These are phyloP conservation scores for Podarcis raffonei DNA, from an alignment of 2,113 vertebrate genomes.

Conservation along the genomic window DNA sequence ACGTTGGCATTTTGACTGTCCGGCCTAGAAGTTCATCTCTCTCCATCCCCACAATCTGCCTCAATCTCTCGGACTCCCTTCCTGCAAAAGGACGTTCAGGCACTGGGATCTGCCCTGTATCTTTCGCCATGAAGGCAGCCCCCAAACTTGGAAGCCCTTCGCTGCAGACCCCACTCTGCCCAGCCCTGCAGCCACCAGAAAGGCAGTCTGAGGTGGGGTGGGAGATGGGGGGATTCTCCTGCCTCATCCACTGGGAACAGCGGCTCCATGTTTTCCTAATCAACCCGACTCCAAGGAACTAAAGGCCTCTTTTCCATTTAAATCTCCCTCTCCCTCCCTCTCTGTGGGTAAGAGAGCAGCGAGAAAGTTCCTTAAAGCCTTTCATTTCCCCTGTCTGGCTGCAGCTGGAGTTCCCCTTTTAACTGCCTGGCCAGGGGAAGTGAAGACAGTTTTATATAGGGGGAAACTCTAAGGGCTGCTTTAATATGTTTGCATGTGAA, in stretches of 20 bases:
- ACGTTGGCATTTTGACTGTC: no score
- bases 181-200: no score
- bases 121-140: no score
- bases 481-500: conserved; percentile 70
- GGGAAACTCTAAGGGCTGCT: conserved; percentile 60
- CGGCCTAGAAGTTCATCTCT: no score
- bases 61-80: no score
- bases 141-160: no score
- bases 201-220: neutral
- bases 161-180: no score
- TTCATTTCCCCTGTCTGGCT: conserved; percentile 46
- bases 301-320: conserved; percentile 71
- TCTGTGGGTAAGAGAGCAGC: no score
- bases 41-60: no score
- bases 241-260: neutral
- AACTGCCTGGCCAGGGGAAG: conserved; percentile 66
- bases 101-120: no score
- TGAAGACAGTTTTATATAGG: conserved; percentile 76
- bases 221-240: conserved; percentile 9
- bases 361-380: neutral
- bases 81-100: no score
- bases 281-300: conserved; percentile 61
- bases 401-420: conserved; percentile 77
- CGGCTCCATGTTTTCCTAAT: conserved; percentile 51
- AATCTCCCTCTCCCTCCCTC: neutral